These are phyloP conservation scores for Dascillus cervinus DNA, from an alignment of 2,888 invertebrate species.

Conservation along the genomic window DNA sequence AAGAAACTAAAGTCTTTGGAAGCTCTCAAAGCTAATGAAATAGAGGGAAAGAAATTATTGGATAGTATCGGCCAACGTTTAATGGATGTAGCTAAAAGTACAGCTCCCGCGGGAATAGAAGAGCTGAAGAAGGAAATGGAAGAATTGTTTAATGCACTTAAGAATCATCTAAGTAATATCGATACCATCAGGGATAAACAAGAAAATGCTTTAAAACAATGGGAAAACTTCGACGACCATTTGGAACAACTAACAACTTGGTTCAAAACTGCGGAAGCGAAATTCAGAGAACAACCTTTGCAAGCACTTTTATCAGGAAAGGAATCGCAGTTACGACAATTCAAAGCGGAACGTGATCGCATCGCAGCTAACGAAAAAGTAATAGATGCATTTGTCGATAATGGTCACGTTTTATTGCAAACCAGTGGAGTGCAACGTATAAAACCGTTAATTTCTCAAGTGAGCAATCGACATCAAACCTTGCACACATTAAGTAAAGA, in stretches of 20 bases:
- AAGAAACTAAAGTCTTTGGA: slow-evolving; percentile 61
- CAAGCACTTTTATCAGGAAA: slow-evolving; percentile 78
- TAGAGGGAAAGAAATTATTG: slow-evolving; percentile 57
- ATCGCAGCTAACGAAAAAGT: slow-evolving; percentile 75
- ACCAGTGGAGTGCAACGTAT: slow-evolving; percentile 77
- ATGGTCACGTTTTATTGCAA: slow-evolving; percentile 78
- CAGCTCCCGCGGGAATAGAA: slow-evolving; percentile 71
- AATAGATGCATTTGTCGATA: slow-evolving; percentile 83
- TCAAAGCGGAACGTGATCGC: slow-evolving; percentile 65
- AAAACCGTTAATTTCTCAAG: slow-evolving; percentile 79
- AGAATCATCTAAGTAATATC: slow-evolving; percentile 59
- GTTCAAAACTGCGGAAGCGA: slow-evolving; percentile 77
- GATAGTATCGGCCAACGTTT: slow-evolving; percentile 62
- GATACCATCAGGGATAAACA: slow-evolving; percentile 65
- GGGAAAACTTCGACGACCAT: slow-evolving; percentile 80
- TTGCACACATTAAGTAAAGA: slow-evolving; percentile 77
- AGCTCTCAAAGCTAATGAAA: slow-evolving; percentile 57
- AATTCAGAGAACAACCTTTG: slow-evolving; percentile 78
- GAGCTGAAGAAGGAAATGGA: slow-evolving; percentile 66
- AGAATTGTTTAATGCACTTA: slow-evolving; percentile 58
- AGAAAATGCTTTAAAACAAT: slow-evolving; percentile 66
- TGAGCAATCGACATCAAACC: slow-evolving; percentile 80
- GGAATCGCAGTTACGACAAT: slow-evolving; percentile 61
- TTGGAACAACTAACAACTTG: slow-evolving; percentile 76
- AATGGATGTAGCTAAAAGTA: slow-evolving; percentile 63